Evolutionary conservation across 2,797 vertebrate species (phyloP).

Genomic region (Gymnodraco acuticeps): DNA sequence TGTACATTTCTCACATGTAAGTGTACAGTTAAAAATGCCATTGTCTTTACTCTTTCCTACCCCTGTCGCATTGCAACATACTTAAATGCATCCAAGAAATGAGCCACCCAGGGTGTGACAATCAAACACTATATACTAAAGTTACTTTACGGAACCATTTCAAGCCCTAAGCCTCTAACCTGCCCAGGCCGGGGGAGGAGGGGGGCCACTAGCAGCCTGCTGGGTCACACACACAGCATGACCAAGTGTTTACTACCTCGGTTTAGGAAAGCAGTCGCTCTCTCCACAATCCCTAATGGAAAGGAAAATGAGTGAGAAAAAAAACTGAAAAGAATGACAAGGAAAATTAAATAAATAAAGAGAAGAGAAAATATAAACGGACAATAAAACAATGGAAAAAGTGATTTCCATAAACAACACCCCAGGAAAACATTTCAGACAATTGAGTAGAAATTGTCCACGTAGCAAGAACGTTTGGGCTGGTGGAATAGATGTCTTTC

Average conservation of each 20-base stretch:
- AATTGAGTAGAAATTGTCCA: background rate
- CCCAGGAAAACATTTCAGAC: background rate
- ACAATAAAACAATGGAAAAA: constrained; percentile 4
- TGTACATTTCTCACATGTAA: background rate
- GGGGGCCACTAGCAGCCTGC: constrained; percentile 59
- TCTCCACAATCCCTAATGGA: constrained; percentile 92
- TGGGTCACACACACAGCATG: constrained; percentile 81
- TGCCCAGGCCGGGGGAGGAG: constrained; percentile 53
- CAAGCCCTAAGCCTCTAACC: constrained; percentile 60
- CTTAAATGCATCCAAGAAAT: background rate
- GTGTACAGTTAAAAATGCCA: no score
- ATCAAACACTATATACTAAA: background rate
- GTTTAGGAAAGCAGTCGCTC: constrained; percentile 92
- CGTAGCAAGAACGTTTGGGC: background rate
- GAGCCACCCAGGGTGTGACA: constrained; percentile 18
- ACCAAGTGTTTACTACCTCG: constrained; percentile 91
- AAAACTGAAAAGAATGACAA: constrained; percentile 71
- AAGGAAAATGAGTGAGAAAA: constrained; percentile 86
- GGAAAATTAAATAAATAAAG: constrained; percentile 62
- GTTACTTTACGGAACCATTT: constrained; percentile 27
- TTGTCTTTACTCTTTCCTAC: background rate
- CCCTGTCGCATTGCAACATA: background rate
- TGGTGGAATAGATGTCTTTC: background rate
- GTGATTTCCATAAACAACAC: constrained; percentile 5
- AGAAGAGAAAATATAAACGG: constrained; percentile 43